phyloP scores from a whole-genome alignment of 2,888 invertebrate species.

The Limnephilus rhombicus region DNA sequence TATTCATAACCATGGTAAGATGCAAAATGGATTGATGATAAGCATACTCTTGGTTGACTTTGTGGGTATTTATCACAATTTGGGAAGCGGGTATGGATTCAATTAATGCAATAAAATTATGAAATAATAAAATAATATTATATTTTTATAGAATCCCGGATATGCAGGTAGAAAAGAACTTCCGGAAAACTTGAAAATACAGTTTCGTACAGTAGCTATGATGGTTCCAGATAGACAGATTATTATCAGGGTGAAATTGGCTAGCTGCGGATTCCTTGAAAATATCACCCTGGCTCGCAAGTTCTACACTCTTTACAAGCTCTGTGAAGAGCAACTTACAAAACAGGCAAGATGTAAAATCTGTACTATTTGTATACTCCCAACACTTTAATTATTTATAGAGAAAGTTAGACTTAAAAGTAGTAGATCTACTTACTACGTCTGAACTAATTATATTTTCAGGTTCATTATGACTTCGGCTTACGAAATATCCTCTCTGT shows the following conservation, averaged over 20 bases:
- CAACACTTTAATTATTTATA: not conserved
- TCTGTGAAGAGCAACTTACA: conserved; percentile 97
- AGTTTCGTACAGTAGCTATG: conserved; percentile 98
- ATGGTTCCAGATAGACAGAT: conserved; percentile 99
- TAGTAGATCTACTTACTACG: conserved; percentile 4
- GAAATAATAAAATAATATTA: conserved; percentile 18
- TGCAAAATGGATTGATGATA: not conserved
- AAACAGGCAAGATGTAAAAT: conserved; percentile 85
- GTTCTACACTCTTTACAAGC: conserved; percentile 96
- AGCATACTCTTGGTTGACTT: not conserved
- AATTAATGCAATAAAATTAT: too few relatives aligned
- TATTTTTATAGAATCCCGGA: conserved; percentile 89
- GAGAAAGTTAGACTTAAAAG: not conserved
- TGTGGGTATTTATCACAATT: too few relatives aligned
- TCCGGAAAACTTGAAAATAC: conserved; percentile 98
- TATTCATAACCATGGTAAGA: conserved; percentile 96
- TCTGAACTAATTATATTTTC: conserved; percentile 60
- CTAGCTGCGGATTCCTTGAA: conserved; percentile 96
- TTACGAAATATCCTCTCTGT: conserved; percentile 97
- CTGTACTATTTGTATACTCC: not conserved
- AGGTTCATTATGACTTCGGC: conserved; percentile 98
- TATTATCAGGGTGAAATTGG: conserved; percentile 96
- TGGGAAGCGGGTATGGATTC: too few relatives aligned
- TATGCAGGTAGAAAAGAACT: conserved; percentile 97
- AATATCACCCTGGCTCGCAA: conserved; percentile 96